These are phyloP conservation scores for Lasioglossum villosulum DNA, from an alignment of 2,888 invertebrate genomes.

Conservation along the genomic window DNA sequence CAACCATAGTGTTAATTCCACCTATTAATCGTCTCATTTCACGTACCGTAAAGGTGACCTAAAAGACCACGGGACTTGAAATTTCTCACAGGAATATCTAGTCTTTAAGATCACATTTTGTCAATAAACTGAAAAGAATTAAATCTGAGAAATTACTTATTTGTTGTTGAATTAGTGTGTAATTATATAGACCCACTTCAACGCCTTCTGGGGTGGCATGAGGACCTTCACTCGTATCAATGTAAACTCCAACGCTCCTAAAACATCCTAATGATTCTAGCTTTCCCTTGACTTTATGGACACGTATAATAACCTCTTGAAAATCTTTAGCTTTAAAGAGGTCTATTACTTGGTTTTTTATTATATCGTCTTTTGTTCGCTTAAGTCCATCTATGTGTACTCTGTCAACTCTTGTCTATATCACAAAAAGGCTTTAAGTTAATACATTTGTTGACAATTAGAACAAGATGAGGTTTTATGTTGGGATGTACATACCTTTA, in stretches of 20 bases:
- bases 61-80: slow-evolving; percentile 43
- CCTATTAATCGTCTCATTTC: slow-evolving; percentile 94
- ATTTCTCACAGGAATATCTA: slow-evolving; percentile 2
- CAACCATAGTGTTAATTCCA: slow-evolving; percentile 94
- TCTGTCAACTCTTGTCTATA: slow-evolving; percentile 92
- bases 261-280: slow-evolving; percentile 95
- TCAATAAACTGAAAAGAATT: slow-evolving; percentile 50
- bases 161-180: slow-evolving; percentile 68
- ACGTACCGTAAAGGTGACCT: slow-evolving; percentile 94
- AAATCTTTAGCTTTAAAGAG: slow-evolving; percentile 94
- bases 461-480: slow-evolving; percentile 42
- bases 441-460: background rate
- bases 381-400: slow-evolving; percentile 94
- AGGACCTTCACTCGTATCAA: slow-evolving; percentile 94
- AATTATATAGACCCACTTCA: slow-evolving; percentile 86
- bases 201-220: slow-evolving; percentile 92
- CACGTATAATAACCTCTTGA: slow-evolving; percentile 91
- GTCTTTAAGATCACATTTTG: slow-evolving; percentile 16
- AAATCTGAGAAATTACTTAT: slow-evolving; percentile 69
- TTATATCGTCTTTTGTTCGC: slow-evolving; percentile 95
- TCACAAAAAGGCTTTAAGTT: background rate
- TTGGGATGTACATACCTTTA: slow-evolving; percentile 69
- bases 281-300: slow-evolving; percentile 89
- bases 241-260: slow-evolving; percentile 92
- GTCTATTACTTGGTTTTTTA: slow-evolving; percentile 91